Evolutionary conservation across 2,888 invertebrate genomes (phyloP).

Genomic region (Drosophila buzzatii): DNA sequence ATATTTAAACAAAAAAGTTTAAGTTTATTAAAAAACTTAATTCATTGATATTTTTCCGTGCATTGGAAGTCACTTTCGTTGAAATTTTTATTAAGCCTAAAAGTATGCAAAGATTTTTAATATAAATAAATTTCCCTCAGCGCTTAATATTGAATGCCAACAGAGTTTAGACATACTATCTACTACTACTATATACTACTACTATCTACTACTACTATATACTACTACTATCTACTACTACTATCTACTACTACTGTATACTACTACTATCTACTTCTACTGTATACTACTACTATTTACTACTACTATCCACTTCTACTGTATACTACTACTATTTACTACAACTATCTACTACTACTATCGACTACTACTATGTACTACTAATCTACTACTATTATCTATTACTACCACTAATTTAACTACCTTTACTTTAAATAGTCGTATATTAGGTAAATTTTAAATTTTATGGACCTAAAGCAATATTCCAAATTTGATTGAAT

Average conservation of each 20-base stretch:
- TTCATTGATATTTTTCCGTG: no score
- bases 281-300: no score
- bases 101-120: conserved; percentile 36
- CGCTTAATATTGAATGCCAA: background rate
- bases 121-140: conserved; percentile 2
- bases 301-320: background rate
- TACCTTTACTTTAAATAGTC: background rate
- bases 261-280: background rate
- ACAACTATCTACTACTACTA: no score
- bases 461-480: background rate
- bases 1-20: no score
- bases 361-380: no score
- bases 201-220: background rate
- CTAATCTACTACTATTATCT: background rate
- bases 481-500: background rate
- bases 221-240: background rate
- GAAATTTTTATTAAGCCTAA: conserved; percentile 18
- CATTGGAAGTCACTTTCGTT: no score
- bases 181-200: background rate
- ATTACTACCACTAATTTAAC: background rate
- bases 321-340: no score
- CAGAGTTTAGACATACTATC: background rate
- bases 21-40: no score
- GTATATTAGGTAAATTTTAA: background rate
- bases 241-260: no score